Base-by-base conservation (phyloP, 92 coral and sea anemone species). In the Heteractis magnifica region DNA sequence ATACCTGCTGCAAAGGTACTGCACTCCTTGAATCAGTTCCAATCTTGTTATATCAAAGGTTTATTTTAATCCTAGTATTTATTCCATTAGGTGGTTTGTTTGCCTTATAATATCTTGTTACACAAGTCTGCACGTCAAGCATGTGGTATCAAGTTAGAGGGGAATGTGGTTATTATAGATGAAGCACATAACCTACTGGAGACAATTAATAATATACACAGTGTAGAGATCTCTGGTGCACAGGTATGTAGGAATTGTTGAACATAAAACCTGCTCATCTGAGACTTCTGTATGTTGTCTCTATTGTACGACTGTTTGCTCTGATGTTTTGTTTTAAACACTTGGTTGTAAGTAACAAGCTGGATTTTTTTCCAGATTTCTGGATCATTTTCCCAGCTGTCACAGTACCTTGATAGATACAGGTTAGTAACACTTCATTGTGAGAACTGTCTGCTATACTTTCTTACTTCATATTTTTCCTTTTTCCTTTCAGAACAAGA, bases 161-260 rank as follows among this genome's bases (percentile, higher is more conserved):
- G 92, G 8, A 94, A 96, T 60, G 76, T 96, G 4, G 97, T 96
- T 8, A 87, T 96, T 44, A 87, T 96, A 52, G 99, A 96, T 82
- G 99, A 96, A 82, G 99, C 99, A 6, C 99, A 96, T 82, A 96
- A 96, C 65, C 84, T 96, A 75, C 95, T 96, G 76, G 99, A 96
- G 83, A 96, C 99, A 18, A 96, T 96, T 49, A 96, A 92, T 58
- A 96, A 85, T 85, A 92, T 94, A 52, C 89, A 96, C 84, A 92
- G 98, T 71, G 91, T 91, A 59, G 99, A 92, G 82, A 89, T 96
- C 79, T 82, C 93, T 83, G 99, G 97, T 58, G 77, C 89, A 34
- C 99, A 96, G 94, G 98, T 92, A 53, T 44, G 49, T 52, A 5
- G 9, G 23, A 50, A 14, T 34, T 34, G 44, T 34, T 34, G 44